Conservation (phyloP, 92 coral and sea anemone genomes). For the Ricordea florida region DNA sequence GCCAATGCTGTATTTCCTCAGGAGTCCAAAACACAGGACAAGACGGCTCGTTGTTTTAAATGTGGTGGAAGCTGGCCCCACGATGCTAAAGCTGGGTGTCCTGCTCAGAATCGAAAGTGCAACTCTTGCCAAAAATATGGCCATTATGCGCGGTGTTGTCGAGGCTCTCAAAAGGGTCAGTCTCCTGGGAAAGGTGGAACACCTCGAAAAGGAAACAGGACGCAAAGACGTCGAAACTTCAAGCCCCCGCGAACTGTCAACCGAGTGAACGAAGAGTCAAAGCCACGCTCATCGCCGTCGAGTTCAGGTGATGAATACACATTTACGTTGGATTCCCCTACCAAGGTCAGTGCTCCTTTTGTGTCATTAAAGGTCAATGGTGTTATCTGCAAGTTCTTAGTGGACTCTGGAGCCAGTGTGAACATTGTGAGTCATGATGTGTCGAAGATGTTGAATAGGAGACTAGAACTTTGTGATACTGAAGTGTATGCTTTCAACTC, state of each 20-base stretch:
- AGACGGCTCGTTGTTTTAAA: neutral
- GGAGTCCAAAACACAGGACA: neutral
- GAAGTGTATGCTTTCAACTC: constrained; percentile 37
- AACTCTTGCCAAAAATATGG: constrained; percentile 40
- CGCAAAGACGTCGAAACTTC: neutral
- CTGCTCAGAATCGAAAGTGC: constrained; percentile 39
- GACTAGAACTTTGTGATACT: constrained; percentile 11
- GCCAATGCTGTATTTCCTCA: neutral
- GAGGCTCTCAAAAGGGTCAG: too few relatives aligned
- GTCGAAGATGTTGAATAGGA: neutral
- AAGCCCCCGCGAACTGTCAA: neutral
- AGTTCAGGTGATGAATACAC: constrained; percentile 51
- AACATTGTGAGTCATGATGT: constrained; percentile 26
- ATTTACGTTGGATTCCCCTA: neutral
- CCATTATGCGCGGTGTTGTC: constrained; percentile 7
- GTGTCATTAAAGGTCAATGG: constrained; percentile 33
- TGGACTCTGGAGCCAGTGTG: constrained; percentile 54
- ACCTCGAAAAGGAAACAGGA: neutral
- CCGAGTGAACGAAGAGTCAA: neutral
- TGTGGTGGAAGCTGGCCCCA: constrained; percentile 33
- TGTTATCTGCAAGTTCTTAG: constrained; percentile 20
- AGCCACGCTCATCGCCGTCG: neutral
- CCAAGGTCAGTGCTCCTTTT: constrained; percentile 33
- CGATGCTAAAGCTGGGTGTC: constrained; percentile 26
- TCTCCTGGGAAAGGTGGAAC: neutral